phyloP scores from a whole-genome alignment of 2,888 invertebrate species.

The Lissocephala sabroskyi region DNA sequence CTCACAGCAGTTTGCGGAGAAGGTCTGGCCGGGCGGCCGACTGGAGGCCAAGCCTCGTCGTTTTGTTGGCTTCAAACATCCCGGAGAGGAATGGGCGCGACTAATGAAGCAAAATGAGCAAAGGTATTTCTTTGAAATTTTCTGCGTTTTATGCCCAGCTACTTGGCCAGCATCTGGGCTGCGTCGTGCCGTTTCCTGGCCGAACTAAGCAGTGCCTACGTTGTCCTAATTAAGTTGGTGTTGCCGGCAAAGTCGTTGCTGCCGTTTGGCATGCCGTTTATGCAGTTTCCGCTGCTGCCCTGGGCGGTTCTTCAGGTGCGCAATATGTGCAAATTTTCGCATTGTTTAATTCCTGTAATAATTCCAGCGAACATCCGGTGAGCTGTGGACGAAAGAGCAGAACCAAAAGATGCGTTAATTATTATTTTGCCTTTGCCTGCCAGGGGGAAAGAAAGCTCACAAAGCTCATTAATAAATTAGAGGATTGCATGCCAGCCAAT shows the following conservation, averaged over 20 bases:
- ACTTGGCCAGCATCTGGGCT: not conserved
- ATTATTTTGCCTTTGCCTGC: conserved; percentile 26
- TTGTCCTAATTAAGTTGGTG: conserved; percentile 65
- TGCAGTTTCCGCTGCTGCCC: conserved; percentile 32
- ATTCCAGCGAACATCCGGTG: not conserved
- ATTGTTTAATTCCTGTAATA: conserved; percentile 13
- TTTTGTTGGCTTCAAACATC: conserved; percentile 41
- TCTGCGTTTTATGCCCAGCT: conserved; percentile 16
- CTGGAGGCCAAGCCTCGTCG: too few relatives aligned
- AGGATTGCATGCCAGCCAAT: too few relatives aligned
- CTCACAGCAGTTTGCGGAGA: conserved; percentile 12
- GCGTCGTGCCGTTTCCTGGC: conserved; percentile 17
- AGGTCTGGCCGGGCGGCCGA: too few relatives aligned
- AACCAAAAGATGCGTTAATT: conserved; percentile 35
- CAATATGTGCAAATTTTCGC: conserved; percentile 44
- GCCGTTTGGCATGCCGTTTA: conserved; percentile 48
- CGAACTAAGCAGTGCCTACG: too few relatives aligned
- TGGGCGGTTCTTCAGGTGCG: conserved; percentile 45
- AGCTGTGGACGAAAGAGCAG: conserved; percentile 10
- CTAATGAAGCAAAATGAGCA: conserved; percentile 60
- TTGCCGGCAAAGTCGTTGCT: conserved; percentile 47
- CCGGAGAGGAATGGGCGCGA: too few relatives aligned
- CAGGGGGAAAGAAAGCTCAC: conserved; percentile 9
- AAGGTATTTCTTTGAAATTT: conserved; percentile 52
- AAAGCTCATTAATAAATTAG: conserved; percentile 20